These are phyloP conservation scores for Muscicapa adusta DNA, from an alignment of 2,113 vertebrate species.

Conservation along the genomic window DNA sequence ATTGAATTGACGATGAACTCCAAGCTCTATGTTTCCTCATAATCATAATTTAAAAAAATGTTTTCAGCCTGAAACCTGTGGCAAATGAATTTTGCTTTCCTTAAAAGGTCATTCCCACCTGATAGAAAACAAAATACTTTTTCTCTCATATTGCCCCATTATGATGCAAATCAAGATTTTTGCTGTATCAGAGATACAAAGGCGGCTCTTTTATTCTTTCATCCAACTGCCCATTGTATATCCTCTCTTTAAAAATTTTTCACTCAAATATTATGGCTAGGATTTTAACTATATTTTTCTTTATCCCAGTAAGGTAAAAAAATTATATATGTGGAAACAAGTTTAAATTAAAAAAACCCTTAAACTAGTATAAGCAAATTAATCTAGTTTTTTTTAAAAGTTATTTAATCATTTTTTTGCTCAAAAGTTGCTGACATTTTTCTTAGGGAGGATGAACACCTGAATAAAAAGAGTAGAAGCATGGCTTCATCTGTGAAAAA, in stretches of 20 bases:
- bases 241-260: not conserved
- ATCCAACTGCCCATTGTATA: not conserved
- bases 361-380: not conserved
- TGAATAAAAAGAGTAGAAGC: not conserved
- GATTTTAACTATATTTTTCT: not conserved
- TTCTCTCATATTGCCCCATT: not conserved
- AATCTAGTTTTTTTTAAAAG: not conserved
- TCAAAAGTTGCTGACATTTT: not conserved
- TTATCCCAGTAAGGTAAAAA: not conserved
- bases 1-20: not conserved
- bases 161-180: not conserved
- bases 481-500: not conserved
- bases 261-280: accelerated
- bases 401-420: not conserved
- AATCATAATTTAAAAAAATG: not conserved
- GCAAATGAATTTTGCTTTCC: not conserved
- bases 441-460: not conserved
- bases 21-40: not conserved
- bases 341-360: not conserved
- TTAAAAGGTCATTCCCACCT: not conserved
- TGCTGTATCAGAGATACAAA: not conserved
- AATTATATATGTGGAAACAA: not conserved
- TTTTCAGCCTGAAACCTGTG: not conserved
- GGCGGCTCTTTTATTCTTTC: not conserved
- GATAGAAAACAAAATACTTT: not conserved